Conservation (phyloP, 2,888 invertebrate species). For the Parapristionchus giblindavisi region DNA sequence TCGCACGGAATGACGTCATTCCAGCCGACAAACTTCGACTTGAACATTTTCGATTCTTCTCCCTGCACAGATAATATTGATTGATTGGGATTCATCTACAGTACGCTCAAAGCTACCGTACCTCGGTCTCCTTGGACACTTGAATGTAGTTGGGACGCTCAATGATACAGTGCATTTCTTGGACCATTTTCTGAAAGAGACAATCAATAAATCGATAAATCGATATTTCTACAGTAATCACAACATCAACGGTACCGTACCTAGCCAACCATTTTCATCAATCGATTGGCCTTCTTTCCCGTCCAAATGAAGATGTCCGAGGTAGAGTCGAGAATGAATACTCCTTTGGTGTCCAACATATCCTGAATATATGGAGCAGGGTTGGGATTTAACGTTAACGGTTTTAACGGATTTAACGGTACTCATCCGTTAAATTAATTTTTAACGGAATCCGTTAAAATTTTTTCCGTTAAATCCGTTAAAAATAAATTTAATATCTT, state of each 20-base stretch:
- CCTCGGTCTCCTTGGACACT: conserved; percentile 73
- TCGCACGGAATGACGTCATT: conserved; percentile 99
- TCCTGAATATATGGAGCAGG: too few relatives aligned
- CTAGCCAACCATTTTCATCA: conserved; percentile 69
- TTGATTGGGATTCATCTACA: neutral
- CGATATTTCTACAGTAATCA: too few relatives aligned
- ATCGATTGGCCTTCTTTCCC: conserved; percentile 93
- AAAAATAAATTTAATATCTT: too few relatives aligned
- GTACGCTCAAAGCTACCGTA: neutral
- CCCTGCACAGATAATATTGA: conserved; percentile 65
- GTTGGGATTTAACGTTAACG: too few relatives aligned
- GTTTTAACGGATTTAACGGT: too few relatives aligned
- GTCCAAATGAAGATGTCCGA: conserved; percentile 78
- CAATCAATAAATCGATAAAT: too few relatives aligned
- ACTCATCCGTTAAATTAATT: too few relatives aligned
- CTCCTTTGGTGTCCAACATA: conserved; percentile 86
- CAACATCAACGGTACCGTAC: too few relatives aligned
- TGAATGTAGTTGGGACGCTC: conserved; percentile 83
- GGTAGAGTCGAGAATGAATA: conserved; percentile 93
- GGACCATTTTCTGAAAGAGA: conserved; percentile 83
- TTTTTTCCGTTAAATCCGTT: too few relatives aligned
- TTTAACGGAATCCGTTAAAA: too few relatives aligned
- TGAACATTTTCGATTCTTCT: conserved; percentile 80
- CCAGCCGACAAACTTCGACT: conserved; percentile 96
- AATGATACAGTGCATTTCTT: conserved; percentile 94